Conservation (phyloP, 2,797 vertebrate genomes). For the Dendrocincla tyrannina region DNA sequence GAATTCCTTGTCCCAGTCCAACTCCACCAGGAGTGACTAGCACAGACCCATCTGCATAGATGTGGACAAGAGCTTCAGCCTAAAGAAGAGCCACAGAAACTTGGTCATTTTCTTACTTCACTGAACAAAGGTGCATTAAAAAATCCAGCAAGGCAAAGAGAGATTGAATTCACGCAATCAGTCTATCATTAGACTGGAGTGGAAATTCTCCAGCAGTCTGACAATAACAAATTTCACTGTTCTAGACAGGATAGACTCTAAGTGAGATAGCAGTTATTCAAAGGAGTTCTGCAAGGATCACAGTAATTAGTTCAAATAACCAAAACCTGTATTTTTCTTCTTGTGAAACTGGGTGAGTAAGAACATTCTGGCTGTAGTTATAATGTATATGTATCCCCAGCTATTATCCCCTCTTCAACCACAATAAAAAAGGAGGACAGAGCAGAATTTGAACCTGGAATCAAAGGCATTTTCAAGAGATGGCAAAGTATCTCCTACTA, state of each 20-base stretch:
- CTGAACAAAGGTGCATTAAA: not conserved
- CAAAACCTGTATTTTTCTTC: not conserved
- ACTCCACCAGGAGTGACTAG: constrained; percentile 68
- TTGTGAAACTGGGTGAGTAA: not conserved
- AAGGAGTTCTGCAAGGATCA: not conserved
- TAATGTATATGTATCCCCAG: not conserved
- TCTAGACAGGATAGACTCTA: not conserved
- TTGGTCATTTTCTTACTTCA: not conserved
- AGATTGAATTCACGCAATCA: not conserved
- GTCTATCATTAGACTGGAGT: not conserved
- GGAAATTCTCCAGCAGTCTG: not conserved
- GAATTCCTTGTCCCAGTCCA: constrained; percentile 73
- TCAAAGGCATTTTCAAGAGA: not conserved
- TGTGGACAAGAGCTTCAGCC: constrained; percentile 68
- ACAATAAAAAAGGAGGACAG: not conserved
- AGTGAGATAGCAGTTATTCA: not conserved
- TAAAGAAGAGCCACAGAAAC: constrained; percentile 3
- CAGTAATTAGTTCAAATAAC: not conserved
- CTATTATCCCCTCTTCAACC: not conserved
- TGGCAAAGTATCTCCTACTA: not conserved
- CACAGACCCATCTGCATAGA: constrained; percentile 73
- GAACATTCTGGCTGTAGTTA: not conserved
- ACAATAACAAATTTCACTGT: not conserved
- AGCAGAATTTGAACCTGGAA: not conserved
- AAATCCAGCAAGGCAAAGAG: not conserved